Evolutionary conservation across 2,797 vertebrate genomes (phyloP).

Genomic region (Alectoris magna): DNA sequence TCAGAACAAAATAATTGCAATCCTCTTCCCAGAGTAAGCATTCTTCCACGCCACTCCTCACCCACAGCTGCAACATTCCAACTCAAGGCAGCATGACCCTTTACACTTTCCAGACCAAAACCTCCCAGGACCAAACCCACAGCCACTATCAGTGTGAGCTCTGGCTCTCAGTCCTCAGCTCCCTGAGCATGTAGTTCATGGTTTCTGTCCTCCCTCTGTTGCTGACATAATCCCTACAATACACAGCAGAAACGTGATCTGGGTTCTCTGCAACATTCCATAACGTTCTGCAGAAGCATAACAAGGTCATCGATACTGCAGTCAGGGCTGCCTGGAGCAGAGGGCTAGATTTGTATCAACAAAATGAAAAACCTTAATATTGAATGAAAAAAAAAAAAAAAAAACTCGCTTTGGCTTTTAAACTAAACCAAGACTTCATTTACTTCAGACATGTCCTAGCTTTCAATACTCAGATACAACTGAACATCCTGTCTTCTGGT

Average conservation of each 20-base stretch:
- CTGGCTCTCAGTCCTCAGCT: neutral
- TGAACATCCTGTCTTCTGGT: neutral
- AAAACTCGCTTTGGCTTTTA: neutral
- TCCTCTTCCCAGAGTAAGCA: neutral
- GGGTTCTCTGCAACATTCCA: neutral
- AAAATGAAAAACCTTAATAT: neutral
- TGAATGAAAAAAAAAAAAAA: neutral
- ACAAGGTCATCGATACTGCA: neutral
- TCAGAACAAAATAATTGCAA: neutral
- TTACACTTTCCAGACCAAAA: neutral
- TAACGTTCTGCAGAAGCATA: fast-evolving
- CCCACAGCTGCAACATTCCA: neutral
- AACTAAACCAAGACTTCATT: neutral
- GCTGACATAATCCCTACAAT: neutral
- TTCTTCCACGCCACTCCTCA: neutral
- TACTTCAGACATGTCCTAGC: neutral
- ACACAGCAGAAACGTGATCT: neutral
- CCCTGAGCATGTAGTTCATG: fast-evolving
- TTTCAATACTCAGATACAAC: neutral
- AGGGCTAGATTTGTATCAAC: neutral
- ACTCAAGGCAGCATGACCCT: neutral
- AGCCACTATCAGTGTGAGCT: neutral
- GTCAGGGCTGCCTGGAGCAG: neutral
- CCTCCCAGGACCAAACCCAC: neutral
- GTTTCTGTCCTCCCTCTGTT: neutral